Percentiles rank a stretch among this genome's conserved stretches.
Conservation (phyloP, 2,888 invertebrate species). For the Stenodema calcarata region DNA sequence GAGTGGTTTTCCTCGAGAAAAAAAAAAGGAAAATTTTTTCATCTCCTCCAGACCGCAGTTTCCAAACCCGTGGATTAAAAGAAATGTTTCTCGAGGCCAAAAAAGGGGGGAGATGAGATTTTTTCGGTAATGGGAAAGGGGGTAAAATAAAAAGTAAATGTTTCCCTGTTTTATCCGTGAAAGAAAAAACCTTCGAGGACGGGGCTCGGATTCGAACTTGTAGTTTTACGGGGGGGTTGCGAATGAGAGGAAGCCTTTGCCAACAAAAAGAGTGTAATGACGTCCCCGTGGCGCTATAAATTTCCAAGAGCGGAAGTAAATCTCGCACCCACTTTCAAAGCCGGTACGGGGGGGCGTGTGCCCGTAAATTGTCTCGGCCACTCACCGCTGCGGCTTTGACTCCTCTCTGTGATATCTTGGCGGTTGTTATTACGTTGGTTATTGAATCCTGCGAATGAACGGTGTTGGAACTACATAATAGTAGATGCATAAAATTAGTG, state of each 20-base stretch:
- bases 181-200: not conserved
- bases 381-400: not conserved
- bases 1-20: not conserved
- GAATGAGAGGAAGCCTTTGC: slow-evolving; percentile 10
- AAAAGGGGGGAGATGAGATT: not conserved
- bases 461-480: too few species aligned
- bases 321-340: slow-evolving; percentile 12
- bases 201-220: not conserved
- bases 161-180: not conserved
- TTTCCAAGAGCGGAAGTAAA: slow-evolving; percentile 38
- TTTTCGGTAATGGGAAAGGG: not conserved
- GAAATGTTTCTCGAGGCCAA: not conserved
- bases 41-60: not conserved
- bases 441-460: too few species aligned
- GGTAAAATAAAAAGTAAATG: not conserved
- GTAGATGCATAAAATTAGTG: too few species aligned
- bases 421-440: not conserved
- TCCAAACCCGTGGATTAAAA: not conserved
- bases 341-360: not conserved
- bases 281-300: slow-evolving; percentile 46
- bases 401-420: not conserved
- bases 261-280: slow-evolving; percentile 46
- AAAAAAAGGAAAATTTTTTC: not conserved
- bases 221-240: not conserved
- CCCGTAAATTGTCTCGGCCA: slow-evolving; percentile 33